Evolutionary conservation across 2,113 vertebrate genomes (phyloP).

Genomic region (Oreotrochilus melanogaster): DNA sequence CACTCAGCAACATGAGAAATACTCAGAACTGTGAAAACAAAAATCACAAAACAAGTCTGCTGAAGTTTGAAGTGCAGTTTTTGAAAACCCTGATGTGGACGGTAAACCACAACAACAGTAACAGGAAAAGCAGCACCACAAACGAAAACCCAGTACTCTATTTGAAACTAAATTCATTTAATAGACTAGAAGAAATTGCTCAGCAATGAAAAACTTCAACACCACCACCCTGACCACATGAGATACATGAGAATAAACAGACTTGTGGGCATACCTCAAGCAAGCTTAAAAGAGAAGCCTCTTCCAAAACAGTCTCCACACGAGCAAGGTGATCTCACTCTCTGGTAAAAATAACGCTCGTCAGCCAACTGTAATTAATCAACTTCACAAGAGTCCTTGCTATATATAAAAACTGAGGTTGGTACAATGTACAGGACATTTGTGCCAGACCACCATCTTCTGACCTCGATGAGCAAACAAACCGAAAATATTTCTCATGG

Average conservation of each 20-base stretch:
- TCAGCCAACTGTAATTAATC: conserved; percentile 32
- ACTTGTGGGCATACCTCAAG: conserved; percentile 52
- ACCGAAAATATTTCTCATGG: conserved; percentile 17
- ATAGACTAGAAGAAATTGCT: conserved; percentile 67
- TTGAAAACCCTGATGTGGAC: conserved; percentile 54
- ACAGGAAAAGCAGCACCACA: conserved; percentile 77
- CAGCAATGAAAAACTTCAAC: conserved; percentile 59
- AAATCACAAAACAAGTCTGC: conserved; percentile 34
- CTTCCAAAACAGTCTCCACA: conserved; percentile 25
- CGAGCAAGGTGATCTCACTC: conserved; percentile 32
- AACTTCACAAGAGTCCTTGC: conserved; percentile 10
- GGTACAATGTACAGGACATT: not conserved
- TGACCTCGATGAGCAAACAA: not conserved
- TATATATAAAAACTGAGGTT: conserved; percentile 18
- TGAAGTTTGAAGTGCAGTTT: conserved; percentile 52
- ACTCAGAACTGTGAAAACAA: not conserved
- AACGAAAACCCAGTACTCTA: conserved; percentile 64
- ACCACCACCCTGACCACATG: conserved; percentile 55
- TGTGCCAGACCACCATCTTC: not conserved
- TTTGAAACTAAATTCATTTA: conserved; percentile 60
- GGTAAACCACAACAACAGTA: conserved; percentile 76
- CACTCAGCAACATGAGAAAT: not conserved
- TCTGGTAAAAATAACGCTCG: conserved; percentile 36
- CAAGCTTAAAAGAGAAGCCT: conserved; percentile 14
- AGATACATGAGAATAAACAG: conserved; percentile 59